These are phyloP conservation scores for Amitus sp. DNA, from an alignment of 2,888 invertebrate genomes.

Conservation along the genomic window DNA sequence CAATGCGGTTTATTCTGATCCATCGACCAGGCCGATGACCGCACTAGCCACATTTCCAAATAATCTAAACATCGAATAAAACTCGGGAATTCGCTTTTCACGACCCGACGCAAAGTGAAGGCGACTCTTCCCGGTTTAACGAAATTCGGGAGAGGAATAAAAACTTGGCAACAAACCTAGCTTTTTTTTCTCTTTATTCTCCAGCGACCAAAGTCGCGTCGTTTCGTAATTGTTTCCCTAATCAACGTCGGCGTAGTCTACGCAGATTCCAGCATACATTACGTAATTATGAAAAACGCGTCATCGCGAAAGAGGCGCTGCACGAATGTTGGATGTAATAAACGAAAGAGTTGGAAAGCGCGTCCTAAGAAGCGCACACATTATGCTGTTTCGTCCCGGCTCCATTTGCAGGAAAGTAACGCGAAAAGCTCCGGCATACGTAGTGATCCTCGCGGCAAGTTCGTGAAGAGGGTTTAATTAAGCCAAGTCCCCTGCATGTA, in stretches of 20 bases:
- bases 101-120: too few relatives aligned
- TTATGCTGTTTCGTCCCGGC: not conserved
- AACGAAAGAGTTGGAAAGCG: constrained; percentile 21
- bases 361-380: constrained; percentile 19
- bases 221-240: not conserved
- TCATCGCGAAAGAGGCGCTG: constrained; percentile 4
- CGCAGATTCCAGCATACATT: not conserved
- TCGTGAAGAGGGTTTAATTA: constrained; percentile 31
- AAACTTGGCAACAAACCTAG: not conserved
- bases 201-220: not conserved
- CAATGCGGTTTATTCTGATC: constrained; percentile 29
- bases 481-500: constrained; percentile 14
- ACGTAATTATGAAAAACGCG: constrained; percentile 24
- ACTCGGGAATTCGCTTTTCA: too few relatives aligned
- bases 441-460: constrained; percentile 4
- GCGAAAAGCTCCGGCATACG: constrained; percentile 28
- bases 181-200: not conserved
- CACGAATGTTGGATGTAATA: constrained; percentile 9
- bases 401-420: constrained; percentile 25
- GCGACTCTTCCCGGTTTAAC: too few relatives aligned
- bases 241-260: not conserved
- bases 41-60: constrained; percentile 3
- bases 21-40: constrained; percentile 17
- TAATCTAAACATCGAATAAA: constrained; percentile 17
- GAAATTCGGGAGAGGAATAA: not conserved